Conservation (phyloP, 2,797 vertebrate species). For the Cossypha caffra region DNA sequence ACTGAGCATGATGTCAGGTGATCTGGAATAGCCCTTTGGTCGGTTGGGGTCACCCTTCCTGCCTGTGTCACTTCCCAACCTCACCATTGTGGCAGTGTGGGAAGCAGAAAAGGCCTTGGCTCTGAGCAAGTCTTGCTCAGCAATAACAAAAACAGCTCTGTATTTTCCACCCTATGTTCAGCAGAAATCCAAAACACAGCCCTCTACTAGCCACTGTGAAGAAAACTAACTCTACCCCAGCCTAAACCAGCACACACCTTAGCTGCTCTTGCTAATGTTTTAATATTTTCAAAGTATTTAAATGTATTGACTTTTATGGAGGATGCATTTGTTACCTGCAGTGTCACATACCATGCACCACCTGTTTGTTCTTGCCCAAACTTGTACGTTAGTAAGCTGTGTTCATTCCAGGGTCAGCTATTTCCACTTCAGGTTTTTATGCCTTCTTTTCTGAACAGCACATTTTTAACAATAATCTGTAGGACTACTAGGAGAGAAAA, state of each 20-base stretch:
- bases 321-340: neutral
- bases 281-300: neutral
- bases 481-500: neutral
- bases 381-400: neutral
- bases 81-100: accelerated
- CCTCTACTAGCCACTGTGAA: neutral
- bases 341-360: neutral
- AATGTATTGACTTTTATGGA: neutral
- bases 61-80: neutral
- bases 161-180: neutral
- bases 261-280: neutral
- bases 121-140: neutral
- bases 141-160: accelerated
- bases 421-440: neutral
- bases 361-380: neutral
- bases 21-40: neutral
- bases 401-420: neutral
- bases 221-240: neutral
- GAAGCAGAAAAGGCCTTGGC: neutral
- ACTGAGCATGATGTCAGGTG: too few species aligned
- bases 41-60: neutral
- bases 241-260: neutral
- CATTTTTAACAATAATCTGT: neutral
- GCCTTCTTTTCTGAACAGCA: neutral
- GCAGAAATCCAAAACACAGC: neutral